Base-by-base conservation (phyloP, 2,113 vertebrate species). In the Fulica atra region DNA sequence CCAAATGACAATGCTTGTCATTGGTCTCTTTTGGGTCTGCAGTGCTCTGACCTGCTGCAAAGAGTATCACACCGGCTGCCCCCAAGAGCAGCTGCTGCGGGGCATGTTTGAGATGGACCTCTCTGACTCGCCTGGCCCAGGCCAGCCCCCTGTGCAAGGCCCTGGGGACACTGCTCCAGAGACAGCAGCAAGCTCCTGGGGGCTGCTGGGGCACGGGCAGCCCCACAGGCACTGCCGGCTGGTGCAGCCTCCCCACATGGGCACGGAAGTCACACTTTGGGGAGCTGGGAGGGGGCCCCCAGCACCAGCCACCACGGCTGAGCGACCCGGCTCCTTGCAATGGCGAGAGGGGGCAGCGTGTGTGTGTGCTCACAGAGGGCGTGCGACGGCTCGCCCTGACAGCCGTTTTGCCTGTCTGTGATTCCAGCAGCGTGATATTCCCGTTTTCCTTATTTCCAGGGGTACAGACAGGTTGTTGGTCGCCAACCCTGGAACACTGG, bases 161-260 rank as follows among this genome's bases (percentile, higher is more conserved):
- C 1, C 63, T 16, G 1, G 31, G 48, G 36, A 16, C 38, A 3
- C 19, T 6, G 24, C 57, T 26, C 50, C 33, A 18, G 16, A 15
- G 63, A 26, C 71, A 86, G 74, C 74, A 61, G 25, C 65, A 48
- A 4, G 40, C 11, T 51, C 79, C 56, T 2, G 8, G 74, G 13
- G 7, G 4, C 1, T 11, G 24, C 26, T 3, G 13, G 21, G 29
- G 14, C 53, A 18, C 0, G 1, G 13, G 48, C 2, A 3, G 21
- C 88, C 33, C 56, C n/a, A 3, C 8, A 7, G n/a, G 23, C 10
- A 1, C 53, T 33, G n/a, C 59, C n/a, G 20, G 38, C 73, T 4
- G 2, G 31, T 48, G 38, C 54, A 53, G 65, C 53, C 38, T 73
- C 44, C 24, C 42, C 10, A 0, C 6, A 4, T 10, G 3, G 2